Evolutionary conservation across 2,113 vertebrate species (phyloP).

Genomic region (Petrocephalus zakoni): DNA sequence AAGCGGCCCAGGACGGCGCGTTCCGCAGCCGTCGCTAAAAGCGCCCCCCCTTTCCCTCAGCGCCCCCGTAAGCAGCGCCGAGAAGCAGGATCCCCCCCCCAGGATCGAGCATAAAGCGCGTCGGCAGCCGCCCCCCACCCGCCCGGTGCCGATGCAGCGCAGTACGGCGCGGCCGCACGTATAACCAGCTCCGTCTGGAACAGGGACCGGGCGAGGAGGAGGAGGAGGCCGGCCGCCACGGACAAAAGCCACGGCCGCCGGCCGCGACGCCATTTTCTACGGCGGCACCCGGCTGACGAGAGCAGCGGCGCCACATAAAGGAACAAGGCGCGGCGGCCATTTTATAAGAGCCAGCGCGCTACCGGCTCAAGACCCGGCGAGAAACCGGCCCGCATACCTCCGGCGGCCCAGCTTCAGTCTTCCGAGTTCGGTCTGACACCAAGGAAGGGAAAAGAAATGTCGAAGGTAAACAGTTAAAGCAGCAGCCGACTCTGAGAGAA

Average conservation of each 20-base stretch:
- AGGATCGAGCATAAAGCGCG: too few relatives aligned
- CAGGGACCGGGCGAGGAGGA: too few relatives aligned
- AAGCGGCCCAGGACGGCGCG: too few relatives aligned
- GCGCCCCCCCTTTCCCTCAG: too few relatives aligned
- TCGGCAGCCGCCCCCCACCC: too few relatives aligned
- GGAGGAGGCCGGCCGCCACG: slow-evolving; percentile 8
- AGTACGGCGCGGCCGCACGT: too few relatives aligned
- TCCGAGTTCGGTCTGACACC: slow-evolving; percentile 23
- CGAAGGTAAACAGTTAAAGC: neutral
- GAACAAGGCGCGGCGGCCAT: slow-evolving; percentile 51
- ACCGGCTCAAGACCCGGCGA: slow-evolving; percentile 32
- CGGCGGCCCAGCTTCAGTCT: slow-evolving; percentile 64
- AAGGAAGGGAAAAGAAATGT: neutral
- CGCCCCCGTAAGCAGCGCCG: too few relatives aligned
- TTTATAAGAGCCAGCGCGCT: slow-evolving; percentile 45
- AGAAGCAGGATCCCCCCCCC: too few relatives aligned
- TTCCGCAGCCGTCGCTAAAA: too few relatives aligned
- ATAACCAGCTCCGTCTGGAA: too few relatives aligned
- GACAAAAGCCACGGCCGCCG: slow-evolving; percentile 9
- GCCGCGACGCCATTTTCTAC: slow-evolving; percentile 58
- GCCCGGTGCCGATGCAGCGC: too few relatives aligned
- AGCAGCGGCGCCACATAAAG: slow-evolving; percentile 6
- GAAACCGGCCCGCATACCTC: too few relatives aligned
- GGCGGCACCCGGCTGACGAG: neutral
- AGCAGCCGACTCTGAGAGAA: neutral